phyloP scores from a whole-genome alignment of 1,140 invertebrate genomes.

The Pinna nobilis region DNA sequence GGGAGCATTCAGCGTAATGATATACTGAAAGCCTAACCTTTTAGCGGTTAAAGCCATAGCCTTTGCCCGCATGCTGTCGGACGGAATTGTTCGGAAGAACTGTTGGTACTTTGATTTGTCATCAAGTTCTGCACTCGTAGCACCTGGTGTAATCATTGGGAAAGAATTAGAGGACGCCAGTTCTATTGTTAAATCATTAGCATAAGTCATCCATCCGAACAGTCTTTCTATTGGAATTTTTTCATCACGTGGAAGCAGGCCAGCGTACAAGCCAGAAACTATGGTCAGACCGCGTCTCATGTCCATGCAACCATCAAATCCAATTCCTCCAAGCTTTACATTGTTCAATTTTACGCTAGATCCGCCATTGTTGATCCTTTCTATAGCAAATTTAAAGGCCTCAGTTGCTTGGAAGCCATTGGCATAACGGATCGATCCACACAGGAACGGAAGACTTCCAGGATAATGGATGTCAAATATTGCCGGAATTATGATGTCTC shows the following conservation, averaged over 20 bases:
- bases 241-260: conserved; percentile 40
- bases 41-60: conserved; percentile 77
- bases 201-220: conserved; percentile 63
- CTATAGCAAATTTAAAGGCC: conserved; percentile 65
- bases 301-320: conserved; percentile 67
- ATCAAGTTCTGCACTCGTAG: conserved; percentile 83
- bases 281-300: conserved; percentile 52
- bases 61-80: conserved; percentile 85
- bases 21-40: conserved; percentile 58
- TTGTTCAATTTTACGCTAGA: conserved; percentile 75
- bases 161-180: conserved; percentile 50
- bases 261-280: conserved; percentile 57
- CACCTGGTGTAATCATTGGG: conserved; percentile 61
- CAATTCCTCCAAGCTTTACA: conserved; percentile 78
- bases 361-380: conserved; percentile 61
- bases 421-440: conserved; percentile 48
- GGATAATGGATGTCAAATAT: conserved; percentile 67
- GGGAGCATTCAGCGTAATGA: conserved; percentile 65
- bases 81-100: conserved; percentile 87
- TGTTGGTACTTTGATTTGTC: conserved; percentile 85
- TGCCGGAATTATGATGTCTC: conserved; percentile 65
- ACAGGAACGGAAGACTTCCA: conserved; percentile 56
- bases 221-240: conserved; percentile 44
- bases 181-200: conserved; percentile 61
- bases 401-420: conserved; percentile 70